These are phyloP conservation scores for Papilio gigon DNA, from an alignment of 2,888 invertebrate genomes.

Conservation along the genomic window DNA sequence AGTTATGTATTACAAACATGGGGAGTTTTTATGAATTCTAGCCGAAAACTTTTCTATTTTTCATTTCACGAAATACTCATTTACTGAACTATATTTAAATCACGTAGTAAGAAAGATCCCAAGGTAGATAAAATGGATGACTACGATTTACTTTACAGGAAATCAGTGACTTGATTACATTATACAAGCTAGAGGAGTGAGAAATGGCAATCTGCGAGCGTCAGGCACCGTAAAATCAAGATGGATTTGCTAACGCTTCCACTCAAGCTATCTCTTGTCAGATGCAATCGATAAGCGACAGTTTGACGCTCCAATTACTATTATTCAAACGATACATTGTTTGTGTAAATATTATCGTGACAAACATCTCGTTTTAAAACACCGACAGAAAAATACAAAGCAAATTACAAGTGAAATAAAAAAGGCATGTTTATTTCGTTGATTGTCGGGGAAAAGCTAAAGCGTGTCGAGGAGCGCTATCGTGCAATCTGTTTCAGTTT, in stretches of 20 bases:
- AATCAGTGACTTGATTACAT: constrained; percentile 32
- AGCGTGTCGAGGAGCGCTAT: constrained; percentile 62
- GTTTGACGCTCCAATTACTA: constrained; percentile 7
- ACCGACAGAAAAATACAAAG: constrained; percentile 10
- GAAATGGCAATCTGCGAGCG: constrained; percentile 28
- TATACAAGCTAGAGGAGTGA: constrained; percentile 26
- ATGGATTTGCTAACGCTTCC: constrained; percentile 33
- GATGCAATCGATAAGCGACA: constrained; percentile 10
- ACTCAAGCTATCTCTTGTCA: constrained; percentile 21
- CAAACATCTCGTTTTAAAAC: constrained; percentile 1
- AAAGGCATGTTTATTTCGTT: constrained; percentile 43
- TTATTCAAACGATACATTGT: background rate
- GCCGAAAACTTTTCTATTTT: background rate
- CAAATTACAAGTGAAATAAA: constrained; percentile 41
- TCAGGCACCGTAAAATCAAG: constrained; percentile 35
- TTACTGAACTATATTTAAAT: background rate
- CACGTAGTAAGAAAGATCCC: background rate
- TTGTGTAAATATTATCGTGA: background rate
- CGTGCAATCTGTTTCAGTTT: constrained; percentile 82
- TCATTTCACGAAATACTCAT: background rate
- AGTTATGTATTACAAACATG: background rate
- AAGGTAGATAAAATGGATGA: background rate
- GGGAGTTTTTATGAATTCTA: background rate
- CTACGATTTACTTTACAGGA: constrained; percentile 18
- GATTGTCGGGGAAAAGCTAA: constrained; percentile 59